phyloP scores from a whole-genome alignment of 1,140 invertebrate genomes.

The Sweltsa coloradensis region DNA sequence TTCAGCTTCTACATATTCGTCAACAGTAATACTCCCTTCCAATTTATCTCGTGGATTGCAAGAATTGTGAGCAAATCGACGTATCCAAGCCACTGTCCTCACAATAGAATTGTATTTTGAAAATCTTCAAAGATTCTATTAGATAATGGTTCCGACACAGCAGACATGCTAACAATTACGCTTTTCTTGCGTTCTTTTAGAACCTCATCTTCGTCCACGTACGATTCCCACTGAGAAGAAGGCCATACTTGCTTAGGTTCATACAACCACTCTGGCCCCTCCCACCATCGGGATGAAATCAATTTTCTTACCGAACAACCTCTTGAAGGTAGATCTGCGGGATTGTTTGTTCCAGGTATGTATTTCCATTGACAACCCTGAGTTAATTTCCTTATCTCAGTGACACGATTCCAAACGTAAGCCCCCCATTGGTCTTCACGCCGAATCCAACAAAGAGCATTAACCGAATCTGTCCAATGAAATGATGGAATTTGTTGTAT shows the following conservation, averaged over 20 bases:
- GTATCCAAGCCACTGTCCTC: constrained; percentile 20
- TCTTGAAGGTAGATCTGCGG: constrained; percentile 30
- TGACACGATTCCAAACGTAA: constrained; percentile 18
- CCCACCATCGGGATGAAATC: constrained; percentile 26
- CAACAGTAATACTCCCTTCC: not conserved
- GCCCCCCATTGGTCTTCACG: constrained; percentile 13
- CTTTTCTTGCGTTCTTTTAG: not conserved
- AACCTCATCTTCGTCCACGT: constrained; percentile 13
- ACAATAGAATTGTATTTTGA: constrained; percentile 21
- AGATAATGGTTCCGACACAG: not conserved
- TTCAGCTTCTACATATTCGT: constrained; percentile 10
- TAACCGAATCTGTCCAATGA: constrained; percentile 26
- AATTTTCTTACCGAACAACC: constrained; percentile 23
- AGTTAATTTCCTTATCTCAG: constrained; percentile 14
- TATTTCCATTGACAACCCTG: constrained; percentile 22
- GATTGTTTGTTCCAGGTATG: constrained; percentile 27
- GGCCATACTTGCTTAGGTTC: constrained; percentile 19
- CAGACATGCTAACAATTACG: not conserved
- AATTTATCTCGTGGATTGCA: not conserved
- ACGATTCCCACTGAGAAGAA: constrained; percentile 13
- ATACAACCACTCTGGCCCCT: constrained; percentile 26
- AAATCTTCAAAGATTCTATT: constrained; percentile 10
- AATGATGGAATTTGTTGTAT: constrained; percentile 6
- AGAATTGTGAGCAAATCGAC: constrained; percentile 20
- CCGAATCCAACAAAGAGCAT: constrained; percentile 24